phyloP scores from a whole-genome alignment of 2,888 invertebrate genomes.

The Oxystoma pomonae region DNA sequence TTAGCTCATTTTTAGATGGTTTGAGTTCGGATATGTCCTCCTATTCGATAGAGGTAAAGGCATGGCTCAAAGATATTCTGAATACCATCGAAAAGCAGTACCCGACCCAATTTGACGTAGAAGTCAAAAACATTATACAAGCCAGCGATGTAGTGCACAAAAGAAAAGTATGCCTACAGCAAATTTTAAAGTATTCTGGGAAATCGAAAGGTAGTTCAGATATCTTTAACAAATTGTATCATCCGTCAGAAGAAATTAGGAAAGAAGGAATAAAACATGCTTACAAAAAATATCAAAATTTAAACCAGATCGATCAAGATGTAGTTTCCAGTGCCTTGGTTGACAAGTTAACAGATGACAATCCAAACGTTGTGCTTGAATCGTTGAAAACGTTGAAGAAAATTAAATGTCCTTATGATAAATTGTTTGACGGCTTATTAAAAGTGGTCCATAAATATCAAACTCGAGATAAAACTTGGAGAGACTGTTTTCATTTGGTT shows the following conservation, averaged over 20 bases:
- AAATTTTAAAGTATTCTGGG: constrained; percentile 33
- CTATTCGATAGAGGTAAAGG: constrained; percentile 28
- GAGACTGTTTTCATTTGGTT: constrained; percentile 37
- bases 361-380: constrained; percentile 57
- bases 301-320: constrained; percentile 54
- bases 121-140: constrained; percentile 57
- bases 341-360: constrained; percentile 65
- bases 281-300: constrained; percentile 50
- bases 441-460: constrained; percentile 52
- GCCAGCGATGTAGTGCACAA: constrained; percentile 21
- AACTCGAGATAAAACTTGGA: constrained; percentile 43
- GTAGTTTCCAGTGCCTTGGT: constrained; percentile 61
- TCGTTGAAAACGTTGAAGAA: constrained; percentile 48
- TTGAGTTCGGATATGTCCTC: constrained; percentile 28
- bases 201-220: constrained; percentile 37
- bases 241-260: constrained; percentile 63
- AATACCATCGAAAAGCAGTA: constrained; percentile 65
- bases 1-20: constrained; percentile 37
- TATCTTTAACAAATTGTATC: constrained; percentile 68
- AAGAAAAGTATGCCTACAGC: constrained; percentile 33
- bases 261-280: constrained; percentile 64
- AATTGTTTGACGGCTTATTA: constrained; percentile 48
- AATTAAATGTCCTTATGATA: constrained; percentile 24
- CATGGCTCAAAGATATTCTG: constrained; percentile 47
- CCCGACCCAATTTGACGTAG: constrained; percentile 65